Base-by-base conservation (phyloP, 2,797 vertebrate species). In the Podarcis siculus region DNA sequence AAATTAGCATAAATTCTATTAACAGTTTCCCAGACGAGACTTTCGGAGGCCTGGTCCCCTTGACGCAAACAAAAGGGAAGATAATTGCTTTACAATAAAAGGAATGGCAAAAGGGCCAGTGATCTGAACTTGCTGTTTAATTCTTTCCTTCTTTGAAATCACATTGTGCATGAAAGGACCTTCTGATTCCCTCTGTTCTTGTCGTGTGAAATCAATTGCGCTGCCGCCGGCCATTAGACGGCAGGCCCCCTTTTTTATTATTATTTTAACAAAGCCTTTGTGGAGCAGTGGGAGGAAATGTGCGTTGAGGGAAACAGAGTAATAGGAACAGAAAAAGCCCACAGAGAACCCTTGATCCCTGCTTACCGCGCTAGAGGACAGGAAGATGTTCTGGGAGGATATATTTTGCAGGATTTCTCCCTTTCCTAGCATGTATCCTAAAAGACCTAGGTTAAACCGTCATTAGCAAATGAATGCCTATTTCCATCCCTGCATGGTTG, bases 1-100 rank as follows among this genome's bases (percentile, higher is more conserved):
- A 94, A 94, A 95, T 96, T 96, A 96, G 94, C 95, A 95, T 95
- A 95, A 95, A 97, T 95, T 92, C 93, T 94, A 93, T 96, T 94
- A 95, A 95, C 88, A 30, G 91, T 92, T 95, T 95, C 95, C 91
- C 85, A 89, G 94, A 93, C 91, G 76, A 92, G 88, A 93, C 91
- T 5, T 95, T 95, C 89, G 87, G 83, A 94, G 90, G 93, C 93
- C 93, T 92, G 91, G 90, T 84, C 92, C 79, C 76, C 92, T 89
- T 4, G 86, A 81, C 88, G 89, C 94, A 96, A 96, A 95, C 95
- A 95, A 95, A 95, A 90, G 95, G 39, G 91, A 91, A 85, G 88
- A 92, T 95, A 95, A 95, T 95, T 94, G 87, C 91, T 92, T 92
- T 35, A 91, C 95, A 89, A 94, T 90, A 94, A 94, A 94, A 92